A percentile compares a stretch with the other conserved stretches of the same genome.
Evolutionary conservation across 2,888 invertebrate species (phyloP).

Genomic region (Thera britannica): DNA sequence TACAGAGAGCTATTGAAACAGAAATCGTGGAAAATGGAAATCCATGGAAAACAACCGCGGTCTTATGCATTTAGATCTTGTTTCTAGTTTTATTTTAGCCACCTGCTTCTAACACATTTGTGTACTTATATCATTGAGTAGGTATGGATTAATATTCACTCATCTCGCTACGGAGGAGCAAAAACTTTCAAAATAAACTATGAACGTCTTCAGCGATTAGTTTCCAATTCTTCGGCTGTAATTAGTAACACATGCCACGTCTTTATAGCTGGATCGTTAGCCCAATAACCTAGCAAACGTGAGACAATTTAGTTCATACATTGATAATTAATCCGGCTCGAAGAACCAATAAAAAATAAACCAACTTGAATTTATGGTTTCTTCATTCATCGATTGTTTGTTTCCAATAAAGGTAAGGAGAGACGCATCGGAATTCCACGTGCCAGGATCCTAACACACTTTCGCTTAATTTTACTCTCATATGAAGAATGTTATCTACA

Average conservation of each 20-base stretch:
- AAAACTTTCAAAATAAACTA: not conserved
- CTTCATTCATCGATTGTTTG: not conserved
- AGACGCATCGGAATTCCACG: no score
- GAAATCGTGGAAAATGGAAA: not conserved
- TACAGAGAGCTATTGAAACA: not conserved
- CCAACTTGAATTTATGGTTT: not conserved
- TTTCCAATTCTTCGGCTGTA: conserved; percentile 10
- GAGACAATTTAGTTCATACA: conserved; percentile 8
- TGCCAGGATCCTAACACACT: no score
- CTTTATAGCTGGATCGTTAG: conserved; percentile 18
- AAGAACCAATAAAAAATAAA: not conserved
- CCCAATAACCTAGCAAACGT: conserved; percentile 15
- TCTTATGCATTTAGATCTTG: not conserved
- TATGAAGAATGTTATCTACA: no score
- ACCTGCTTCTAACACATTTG: not conserved
- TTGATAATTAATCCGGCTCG: conserved; percentile 11
- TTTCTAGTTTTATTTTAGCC: not conserved
- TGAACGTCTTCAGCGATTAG: conserved; percentile 6
- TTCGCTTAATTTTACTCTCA: no score
- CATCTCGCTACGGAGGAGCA: not conserved
- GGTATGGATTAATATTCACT: not conserved
- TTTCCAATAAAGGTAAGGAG: no score
- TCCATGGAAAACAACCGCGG: no score
- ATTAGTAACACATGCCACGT: conserved; percentile 13
- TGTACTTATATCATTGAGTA: not conserved